Evolutionary conservation across 2,797 vertebrate species (phyloP), one percentile per base, ranked within the genome.

Genomic region (Mastacembelus armatus): DNA sequence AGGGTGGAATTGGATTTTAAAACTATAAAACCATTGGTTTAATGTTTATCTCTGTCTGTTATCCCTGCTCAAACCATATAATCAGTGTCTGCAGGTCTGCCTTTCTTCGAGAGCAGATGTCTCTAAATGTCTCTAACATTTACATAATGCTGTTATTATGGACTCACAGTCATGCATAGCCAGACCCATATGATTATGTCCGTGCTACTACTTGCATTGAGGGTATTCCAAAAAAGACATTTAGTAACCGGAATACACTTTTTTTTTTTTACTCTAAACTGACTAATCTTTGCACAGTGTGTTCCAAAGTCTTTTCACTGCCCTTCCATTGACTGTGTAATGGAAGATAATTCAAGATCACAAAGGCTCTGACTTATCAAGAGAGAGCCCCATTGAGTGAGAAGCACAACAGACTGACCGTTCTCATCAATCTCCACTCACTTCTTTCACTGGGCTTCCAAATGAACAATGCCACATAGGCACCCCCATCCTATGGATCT

Each of bases 361-460:
- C 93, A 93, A 91, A 92, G 82, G 89, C 81, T 29, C 58, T 73
- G 85, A 88, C 91, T 86, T 89, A 69, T 88, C 77, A 56, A 70
- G 84, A 66, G 76, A 75, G 42, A 71, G 78, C 77, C 80, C 87
- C 84, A 78, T 89, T 91, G 87, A 90, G 68, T 30, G 61, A 63
- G 68, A 69, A 84, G 72, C 85, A 58, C 36, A 86, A 32, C 68
- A 66, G 81, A 78, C 83, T 81, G 85, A 83, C 85, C 74, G 50
- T 90, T 89, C 86, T 88, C 88, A 92, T 92, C 91, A 92, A 85
- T 91, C 89, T 90, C 83, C 30, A 63, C 55, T 77, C 77, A 59
- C 85, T 83, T 77, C 85, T 84, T 88, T 88, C 78, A 71, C 69
- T 42, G 47, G 3, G 11, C n/a, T 42, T 56, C 60, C 54, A 11